These are phyloP conservation scores for Pterobdella sp. DNA, from an alignment of 2,888 invertebrate genomes.

Conservation along the genomic window DNA sequence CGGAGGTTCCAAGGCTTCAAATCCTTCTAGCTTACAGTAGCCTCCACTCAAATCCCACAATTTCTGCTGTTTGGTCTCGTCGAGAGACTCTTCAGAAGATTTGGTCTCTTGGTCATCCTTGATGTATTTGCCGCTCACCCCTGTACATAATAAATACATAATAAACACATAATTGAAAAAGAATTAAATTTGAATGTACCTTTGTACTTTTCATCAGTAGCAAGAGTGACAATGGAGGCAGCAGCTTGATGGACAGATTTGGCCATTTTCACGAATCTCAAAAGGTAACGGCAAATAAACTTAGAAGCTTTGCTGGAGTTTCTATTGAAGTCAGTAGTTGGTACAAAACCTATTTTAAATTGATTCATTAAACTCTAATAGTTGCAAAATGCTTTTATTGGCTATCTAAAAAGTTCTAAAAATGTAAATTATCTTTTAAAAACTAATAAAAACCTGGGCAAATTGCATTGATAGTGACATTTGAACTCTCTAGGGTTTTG, in stretches of 20 bases:
- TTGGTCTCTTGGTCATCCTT: constrained; percentile 39
- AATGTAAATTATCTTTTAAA: too few species aligned
- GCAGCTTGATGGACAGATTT: constrained; percentile 40
- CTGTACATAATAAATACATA: constrained; percentile 33
- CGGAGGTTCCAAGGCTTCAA: constrained; percentile 42
- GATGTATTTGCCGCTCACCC: constrained; percentile 42
- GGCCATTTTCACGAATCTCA: constrained; percentile 40
- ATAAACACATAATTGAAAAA: background rate
- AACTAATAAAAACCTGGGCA: constrained; percentile 44
- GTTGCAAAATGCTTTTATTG: too few species aligned
- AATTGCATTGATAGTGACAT: constrained; percentile 42
- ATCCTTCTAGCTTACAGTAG: constrained; percentile 42
- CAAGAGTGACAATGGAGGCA: constrained; percentile 39
- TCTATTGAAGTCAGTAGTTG: constrained; percentile 41
- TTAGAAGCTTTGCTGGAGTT: constrained; percentile 37
- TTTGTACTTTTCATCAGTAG: constrained; percentile 41
- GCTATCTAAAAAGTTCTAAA: too few species aligned
- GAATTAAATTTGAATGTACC: constrained; percentile 35
- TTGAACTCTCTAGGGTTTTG: constrained; percentile 40
- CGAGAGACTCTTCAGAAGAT: constrained; percentile 42
- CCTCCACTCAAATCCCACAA: constrained; percentile 44
- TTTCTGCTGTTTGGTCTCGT: constrained; percentile 43
- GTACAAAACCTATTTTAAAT: constrained; percentile 45
- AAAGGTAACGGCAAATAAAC: constrained; percentile 40
- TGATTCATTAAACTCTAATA: too few species aligned